These are phyloP conservation scores for Limonius californicus DNA, from an alignment of 1,140 invertebrate genomes.

Conservation along the genomic window DNA sequence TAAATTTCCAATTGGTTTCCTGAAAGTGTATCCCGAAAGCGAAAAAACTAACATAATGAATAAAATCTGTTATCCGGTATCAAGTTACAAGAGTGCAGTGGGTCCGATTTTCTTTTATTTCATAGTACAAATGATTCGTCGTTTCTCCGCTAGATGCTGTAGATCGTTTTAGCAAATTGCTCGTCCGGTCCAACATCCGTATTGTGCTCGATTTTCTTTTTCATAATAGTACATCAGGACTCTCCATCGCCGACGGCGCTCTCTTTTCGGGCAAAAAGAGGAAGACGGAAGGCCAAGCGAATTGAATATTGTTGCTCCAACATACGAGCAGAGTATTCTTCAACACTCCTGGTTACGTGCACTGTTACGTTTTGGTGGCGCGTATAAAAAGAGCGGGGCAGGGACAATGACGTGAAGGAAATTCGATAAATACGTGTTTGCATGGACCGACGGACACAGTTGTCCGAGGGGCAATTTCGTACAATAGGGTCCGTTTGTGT, in stretches of 20 bases:
- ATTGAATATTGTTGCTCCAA: neutral
- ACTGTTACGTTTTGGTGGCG: neutral
- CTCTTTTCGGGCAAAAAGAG: neutral
- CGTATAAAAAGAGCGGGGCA: neutral
- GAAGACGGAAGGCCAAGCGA: neutral
- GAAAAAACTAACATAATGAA: neutral
- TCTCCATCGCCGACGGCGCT: neutral
- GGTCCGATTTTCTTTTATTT: conserved; percentile 1
- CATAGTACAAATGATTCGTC: neutral
- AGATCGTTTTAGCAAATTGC: neutral
- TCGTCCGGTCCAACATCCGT: neutral
- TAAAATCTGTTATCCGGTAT: neutral
- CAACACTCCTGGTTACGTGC: neutral
- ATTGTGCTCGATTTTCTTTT: neutral
- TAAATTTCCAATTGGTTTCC: too few species aligned
- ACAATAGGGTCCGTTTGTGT: conserved; percentile 8
- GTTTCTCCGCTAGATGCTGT: neutral
- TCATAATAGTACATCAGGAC: neutral
- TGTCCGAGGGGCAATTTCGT: conserved; percentile 7
- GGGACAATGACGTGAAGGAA: neutral
- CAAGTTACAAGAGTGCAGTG: neutral
- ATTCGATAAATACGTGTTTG: conserved; percentile 7
- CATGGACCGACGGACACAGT: conserved; percentile 5
- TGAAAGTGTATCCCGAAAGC: too few species aligned
- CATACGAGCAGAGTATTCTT: neutral